Evolutionary conservation across 2,888 invertebrate species (phyloP).

Genomic region (Eupithecia vulgata): DNA sequence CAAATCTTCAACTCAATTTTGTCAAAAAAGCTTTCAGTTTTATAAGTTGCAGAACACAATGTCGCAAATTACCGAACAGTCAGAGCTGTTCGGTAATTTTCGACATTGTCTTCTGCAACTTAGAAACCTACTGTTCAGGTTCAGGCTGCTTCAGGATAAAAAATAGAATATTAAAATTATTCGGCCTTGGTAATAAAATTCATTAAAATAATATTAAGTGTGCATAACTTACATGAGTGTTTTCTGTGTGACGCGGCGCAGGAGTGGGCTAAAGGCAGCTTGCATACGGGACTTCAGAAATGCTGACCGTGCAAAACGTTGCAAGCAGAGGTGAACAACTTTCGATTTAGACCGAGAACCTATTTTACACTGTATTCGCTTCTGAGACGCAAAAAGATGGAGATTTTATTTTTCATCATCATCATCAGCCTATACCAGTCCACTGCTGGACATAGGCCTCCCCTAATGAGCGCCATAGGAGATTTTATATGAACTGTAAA

Average conservation of each 20-base stretch:
- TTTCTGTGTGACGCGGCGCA: slow-evolving; percentile 51
- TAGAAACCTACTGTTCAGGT: too few species aligned
- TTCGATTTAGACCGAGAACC: slow-evolving; percentile 26
- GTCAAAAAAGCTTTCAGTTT: not conserved
- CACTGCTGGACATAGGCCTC: too few species aligned
- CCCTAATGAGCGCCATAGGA: too few species aligned
- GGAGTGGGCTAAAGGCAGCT: slow-evolving; percentile 57
- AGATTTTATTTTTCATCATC: too few species aligned
- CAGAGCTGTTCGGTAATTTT: too few species aligned
- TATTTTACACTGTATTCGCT: not conserved
- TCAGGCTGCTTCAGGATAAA: too few species aligned
- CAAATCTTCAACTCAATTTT: not conserved
- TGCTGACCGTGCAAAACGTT: slow-evolving; percentile 65
- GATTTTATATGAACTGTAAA: too few species aligned
- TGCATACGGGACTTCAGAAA: slow-evolving; percentile 41
- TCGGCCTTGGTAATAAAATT: not conserved
- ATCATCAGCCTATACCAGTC: too few species aligned
- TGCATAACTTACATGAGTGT: slow-evolving; percentile 47
- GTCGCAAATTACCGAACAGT: not conserved
- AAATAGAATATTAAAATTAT: too few species aligned
- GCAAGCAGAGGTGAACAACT: slow-evolving; percentile 57
- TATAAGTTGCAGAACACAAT: not conserved
- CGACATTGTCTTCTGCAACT: too few species aligned
- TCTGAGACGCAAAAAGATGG: not conserved
- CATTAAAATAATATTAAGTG: not conserved